Conservation (phyloP, 2,113 vertebrate species). For the cattle (Bos taurus) region DNA sequence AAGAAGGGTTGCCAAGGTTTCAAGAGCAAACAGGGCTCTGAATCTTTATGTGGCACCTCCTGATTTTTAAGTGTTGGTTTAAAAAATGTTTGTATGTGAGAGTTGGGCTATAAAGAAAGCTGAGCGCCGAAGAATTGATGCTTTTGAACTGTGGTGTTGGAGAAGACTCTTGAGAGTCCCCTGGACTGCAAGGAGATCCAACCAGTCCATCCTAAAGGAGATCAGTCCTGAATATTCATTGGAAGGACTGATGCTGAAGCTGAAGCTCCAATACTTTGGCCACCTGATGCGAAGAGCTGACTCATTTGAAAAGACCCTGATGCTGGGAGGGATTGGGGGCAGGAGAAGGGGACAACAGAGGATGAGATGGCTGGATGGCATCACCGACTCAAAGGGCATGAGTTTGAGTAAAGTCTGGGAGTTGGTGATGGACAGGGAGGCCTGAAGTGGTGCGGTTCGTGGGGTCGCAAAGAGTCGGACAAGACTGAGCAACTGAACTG, state of each 20-base stretch:
- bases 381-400: background rate
- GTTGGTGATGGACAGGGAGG: background rate
- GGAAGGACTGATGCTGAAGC: background rate
- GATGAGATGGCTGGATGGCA: background rate
- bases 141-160: background rate
- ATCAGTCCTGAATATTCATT: background rate
- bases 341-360: background rate
- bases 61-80: background rate
- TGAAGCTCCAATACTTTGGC: background rate
- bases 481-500: background rate
- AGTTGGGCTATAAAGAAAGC: background rate
- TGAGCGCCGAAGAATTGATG: rapidly evolving
- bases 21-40: background rate
- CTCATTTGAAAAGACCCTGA: background rate
- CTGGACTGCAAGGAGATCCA: background rate
- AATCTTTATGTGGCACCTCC: background rate
- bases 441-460: background rate
- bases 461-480: background rate
- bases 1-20: background rate
- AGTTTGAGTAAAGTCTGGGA: background rate
- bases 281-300: background rate
- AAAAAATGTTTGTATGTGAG: background rate
- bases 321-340: background rate
- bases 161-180: background rate
- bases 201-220: background rate